Percentiles rank a stretch among this genome's conserved stretches.
These are phyloP conservation scores for Tetramorium simillimum DNA, from an alignment of 1,140 invertebrate species.

Conservation along the genomic window DNA sequence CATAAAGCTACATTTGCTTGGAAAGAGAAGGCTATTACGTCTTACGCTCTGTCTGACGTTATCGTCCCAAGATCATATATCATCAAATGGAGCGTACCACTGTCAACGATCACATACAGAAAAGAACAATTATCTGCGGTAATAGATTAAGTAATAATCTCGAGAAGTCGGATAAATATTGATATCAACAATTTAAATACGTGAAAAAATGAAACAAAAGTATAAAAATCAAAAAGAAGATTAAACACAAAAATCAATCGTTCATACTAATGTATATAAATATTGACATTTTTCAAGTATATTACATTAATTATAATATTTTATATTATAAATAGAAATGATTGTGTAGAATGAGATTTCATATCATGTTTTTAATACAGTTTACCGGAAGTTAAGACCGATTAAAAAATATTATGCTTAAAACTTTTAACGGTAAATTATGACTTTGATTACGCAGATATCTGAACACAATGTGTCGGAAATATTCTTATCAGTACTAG, in stretches of 20 bases:
- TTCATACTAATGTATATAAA: neutral
- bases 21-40: neutral
- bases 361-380: neutral
- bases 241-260: neutral
- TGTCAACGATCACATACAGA: neutral
- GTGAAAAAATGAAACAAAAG: neutral
- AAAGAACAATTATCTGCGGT: neutral
- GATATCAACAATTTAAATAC: neutral
- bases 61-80: conserved; percentile 4
- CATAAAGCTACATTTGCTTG: neutral
- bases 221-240: neutral
- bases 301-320: neutral
- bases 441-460: neutral
- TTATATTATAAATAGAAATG: neutral
- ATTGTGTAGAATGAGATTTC: neutral
- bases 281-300: neutral
- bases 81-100: neutral
- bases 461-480: neutral
- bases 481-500: neutral
- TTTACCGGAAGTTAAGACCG: neutral
- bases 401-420: neutral
- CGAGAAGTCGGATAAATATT: neutral
- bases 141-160: neutral
- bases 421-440: neutral
- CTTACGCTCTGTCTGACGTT: neutral